Evolutionary conservation across 2,113 vertebrate species (phyloP).

Genomic region (Saguinus midas): DNA sequence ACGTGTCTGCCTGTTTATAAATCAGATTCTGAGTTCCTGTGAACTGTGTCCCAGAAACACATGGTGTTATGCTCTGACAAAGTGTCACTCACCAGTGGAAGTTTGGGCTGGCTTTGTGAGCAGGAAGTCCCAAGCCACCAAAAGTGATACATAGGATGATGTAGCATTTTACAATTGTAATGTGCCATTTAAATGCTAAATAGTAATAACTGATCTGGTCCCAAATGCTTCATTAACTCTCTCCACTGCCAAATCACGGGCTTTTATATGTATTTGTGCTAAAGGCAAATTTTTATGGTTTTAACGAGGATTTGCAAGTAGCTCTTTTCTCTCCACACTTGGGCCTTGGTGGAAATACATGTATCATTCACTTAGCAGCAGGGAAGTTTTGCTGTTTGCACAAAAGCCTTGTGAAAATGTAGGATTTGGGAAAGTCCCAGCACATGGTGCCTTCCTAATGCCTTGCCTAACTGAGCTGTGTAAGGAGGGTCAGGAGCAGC

Average conservation of each 20-base stretch:
- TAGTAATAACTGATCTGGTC: slow-evolving; percentile 8
- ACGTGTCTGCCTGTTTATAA: background rate
- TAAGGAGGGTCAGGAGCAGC: background rate
- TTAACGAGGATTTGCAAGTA: slow-evolving; percentile 38
- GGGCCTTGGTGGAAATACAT: background rate
- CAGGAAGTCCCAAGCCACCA: background rate
- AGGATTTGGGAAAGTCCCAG: background rate
- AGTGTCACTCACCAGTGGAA: background rate
- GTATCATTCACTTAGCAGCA: slow-evolving; percentile 15
- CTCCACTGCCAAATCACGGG: background rate
- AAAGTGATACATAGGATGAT: background rate
- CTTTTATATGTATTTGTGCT: slow-evolving; percentile 47
- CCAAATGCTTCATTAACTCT: slow-evolving; percentile 26
- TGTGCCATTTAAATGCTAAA: slow-evolving; percentile 41
- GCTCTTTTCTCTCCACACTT: background rate
- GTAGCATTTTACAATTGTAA: background rate
- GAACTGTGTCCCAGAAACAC: background rate
- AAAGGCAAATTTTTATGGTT: slow-evolving; percentile 43
- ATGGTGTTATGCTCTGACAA: background rate
- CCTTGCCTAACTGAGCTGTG: background rate
- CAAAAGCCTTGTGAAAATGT: background rate
- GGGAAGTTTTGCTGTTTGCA: background rate
- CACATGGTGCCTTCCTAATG: background rate
- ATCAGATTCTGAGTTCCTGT: background rate
- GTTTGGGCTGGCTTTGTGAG: background rate